Evolutionary conservation across 2,888 invertebrate species (phyloP), one percentile per base, ranked within the genome.

Genomic region (Vesta saturnalis): DNA sequence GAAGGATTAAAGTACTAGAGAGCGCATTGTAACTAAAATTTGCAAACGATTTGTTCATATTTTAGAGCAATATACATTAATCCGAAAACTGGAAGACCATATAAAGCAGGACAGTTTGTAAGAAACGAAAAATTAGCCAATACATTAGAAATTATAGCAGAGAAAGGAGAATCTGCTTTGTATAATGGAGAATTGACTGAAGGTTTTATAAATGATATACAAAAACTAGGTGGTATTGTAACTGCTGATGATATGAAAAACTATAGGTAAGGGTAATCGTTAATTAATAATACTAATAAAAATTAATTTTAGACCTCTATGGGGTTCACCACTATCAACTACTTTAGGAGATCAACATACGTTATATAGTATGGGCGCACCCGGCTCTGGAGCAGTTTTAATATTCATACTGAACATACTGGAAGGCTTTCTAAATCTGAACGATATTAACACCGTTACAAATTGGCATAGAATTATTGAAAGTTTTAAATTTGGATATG

Each of bases 401-500:
- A 89, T 91, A 0, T 91, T 94, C 79, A 93, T 97, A 69, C 83
- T 97, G 72, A 94, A 95, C 80, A 88, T 96, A 74, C 85, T 96
- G 76, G 87, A 88, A 60, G 87, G 85, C 10, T 89, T 87, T 84
- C 46, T 84, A 6, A 77, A 81, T 47, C 14, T 66, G 1, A 62
- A 61, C 1, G 52, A 79, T 3, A 78, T 82, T 4, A 73, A 79
- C n/a, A 81, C 81, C 0, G 74, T 83, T 6, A 76, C 74, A 18
- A 88, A 89, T 22, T 93, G 93, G 87, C 98, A 98, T 77, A 89
- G 94, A 72, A 86, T 96, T 72, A 86, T 94, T 5, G 98, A 99
- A 82, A 89, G 93, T 3, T 94, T 96, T 84, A 99, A 99, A 83
- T 97, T 92, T 85, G 96, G 93, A 15, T 97, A 93, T 83, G 97